Percentiles rank a stretch among this genome's conserved stretches.
Conservation (phyloP, 1,140 invertebrate species). For the Eufriesea mexicana region DNA sequence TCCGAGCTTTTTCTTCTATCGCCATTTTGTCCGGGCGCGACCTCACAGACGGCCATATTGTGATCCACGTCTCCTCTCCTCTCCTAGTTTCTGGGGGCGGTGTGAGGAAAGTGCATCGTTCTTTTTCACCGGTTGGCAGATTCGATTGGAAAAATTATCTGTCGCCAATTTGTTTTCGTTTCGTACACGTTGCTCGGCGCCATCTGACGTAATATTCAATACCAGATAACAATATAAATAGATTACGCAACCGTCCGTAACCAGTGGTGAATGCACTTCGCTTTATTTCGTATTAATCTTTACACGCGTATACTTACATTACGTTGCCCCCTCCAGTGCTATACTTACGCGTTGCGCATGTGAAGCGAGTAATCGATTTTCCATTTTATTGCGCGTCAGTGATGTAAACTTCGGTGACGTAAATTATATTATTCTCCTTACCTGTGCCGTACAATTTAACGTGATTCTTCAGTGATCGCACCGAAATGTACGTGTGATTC, state of each 20-base stretch:
- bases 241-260: constrained; percentile 75
- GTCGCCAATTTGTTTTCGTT: constrained; percentile 68
- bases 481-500: not conserved
- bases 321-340: not conserved
- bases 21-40: constrained; percentile 79
- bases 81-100: constrained; percentile 71
- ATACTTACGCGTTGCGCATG: constrained; percentile 61
- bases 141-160: constrained; percentile 55
- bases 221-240: constrained; percentile 76
- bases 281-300: constrained; percentile 40
- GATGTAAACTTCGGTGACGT: constrained; percentile 48
- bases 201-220: constrained; percentile 62
- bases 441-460: not conserved
- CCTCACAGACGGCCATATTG: constrained; percentile 78
- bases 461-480: not conserved
- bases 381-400: constrained; percentile 59
- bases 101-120: constrained; percentile 38
- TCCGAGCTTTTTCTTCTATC: constrained; percentile 63
- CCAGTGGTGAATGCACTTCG: constrained; percentile 52
- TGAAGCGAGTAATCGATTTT: constrained; percentile 69
- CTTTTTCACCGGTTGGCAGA: constrained; percentile 39
- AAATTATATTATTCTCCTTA: constrained; percentile 25
- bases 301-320: constrained; percentile 11
- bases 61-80: constrained; percentile 61
- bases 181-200: constrained; percentile 43